Conservation (phyloP, 2,888 invertebrate genomes). For the Glyphotaelius pellucidus region DNA sequence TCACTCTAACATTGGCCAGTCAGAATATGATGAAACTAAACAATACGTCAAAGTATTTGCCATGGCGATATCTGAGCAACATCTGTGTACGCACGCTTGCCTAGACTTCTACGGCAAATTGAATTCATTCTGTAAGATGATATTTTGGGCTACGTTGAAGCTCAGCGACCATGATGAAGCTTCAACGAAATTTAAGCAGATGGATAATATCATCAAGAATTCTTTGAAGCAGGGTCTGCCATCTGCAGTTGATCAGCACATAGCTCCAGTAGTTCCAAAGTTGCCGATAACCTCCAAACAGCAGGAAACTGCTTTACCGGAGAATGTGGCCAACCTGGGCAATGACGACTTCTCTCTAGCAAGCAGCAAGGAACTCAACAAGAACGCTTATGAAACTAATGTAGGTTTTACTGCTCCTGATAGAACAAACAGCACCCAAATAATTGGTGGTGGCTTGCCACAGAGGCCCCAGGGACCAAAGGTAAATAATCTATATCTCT, state of each 20-base stretch:
- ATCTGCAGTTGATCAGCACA: neutral
- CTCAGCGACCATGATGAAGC: slow-evolving; percentile 19
- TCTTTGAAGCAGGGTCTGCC: neutral
- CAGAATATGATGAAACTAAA: slow-evolving; percentile 24
- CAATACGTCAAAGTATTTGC: slow-evolving; percentile 39
- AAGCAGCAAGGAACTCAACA: neutral
- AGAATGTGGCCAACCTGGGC: neutral
- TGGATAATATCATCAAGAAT: neutral
- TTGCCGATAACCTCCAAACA: neutral
- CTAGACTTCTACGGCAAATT: neutral
- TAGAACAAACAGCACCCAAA: neutral
- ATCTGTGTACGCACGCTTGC: slow-evolving; percentile 19
- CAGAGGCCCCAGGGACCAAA: neutral
- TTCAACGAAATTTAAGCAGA: neutral
- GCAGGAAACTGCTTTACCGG: neutral
- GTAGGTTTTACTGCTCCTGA: neutral
- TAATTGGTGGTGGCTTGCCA: neutral
- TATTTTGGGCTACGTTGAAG: slow-evolving; percentile 42
- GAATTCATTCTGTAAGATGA: slow-evolving; percentile 53
- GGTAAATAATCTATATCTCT: neutral
- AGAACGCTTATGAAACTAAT: neutral
- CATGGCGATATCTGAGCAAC: slow-evolving; percentile 13
- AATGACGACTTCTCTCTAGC: neutral
- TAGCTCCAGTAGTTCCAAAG: neutral
- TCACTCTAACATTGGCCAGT: slow-evolving; percentile 12